Evolutionary conservation across 53 echinoderm and acorn worm genomes (phyloP).

Genomic region (Hippasteria phrygiana): DNA sequence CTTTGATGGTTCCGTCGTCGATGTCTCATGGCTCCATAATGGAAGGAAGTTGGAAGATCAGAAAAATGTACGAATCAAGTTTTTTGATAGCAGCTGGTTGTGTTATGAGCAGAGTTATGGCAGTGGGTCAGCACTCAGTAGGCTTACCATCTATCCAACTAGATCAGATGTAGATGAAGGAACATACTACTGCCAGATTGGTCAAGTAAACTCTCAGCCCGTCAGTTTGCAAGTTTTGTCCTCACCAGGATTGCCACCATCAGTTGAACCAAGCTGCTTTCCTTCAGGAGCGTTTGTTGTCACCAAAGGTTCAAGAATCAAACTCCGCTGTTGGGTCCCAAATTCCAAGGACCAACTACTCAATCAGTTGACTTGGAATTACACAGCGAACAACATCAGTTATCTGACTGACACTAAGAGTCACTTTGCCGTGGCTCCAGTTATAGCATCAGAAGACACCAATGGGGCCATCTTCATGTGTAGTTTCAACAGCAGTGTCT

Average conservation of each 20-base stretch:
- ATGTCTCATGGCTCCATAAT: not conserved
- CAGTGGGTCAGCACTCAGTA: slow-evolving; percentile 28
- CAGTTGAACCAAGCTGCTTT: not conserved
- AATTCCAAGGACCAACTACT: not conserved
- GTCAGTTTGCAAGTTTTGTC: not conserved
- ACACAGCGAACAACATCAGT: not conserved
- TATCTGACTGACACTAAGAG: not conserved
- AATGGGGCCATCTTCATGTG: slow-evolving; percentile 29
- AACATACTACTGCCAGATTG: slow-evolving; percentile 4
- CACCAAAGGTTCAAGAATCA: slow-evolving; percentile 12
- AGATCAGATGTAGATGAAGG: not conserved
- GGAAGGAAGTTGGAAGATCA: slow-evolving; percentile 3
- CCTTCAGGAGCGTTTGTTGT: slow-evolving; percentile 14
- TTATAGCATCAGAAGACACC: slow-evolving; percentile 10
- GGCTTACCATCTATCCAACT: slow-evolving; percentile 24
- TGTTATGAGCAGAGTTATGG: slow-evolving; percentile 9
- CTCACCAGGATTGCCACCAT: not conserved
- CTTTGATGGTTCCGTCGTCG: not conserved
- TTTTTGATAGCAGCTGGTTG: not conserved
- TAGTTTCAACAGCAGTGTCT: not conserved
- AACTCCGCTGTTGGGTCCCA: slow-evolving; percentile 10
- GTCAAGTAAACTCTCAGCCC: not conserved
- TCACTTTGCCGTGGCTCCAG: slow-evolving; percentile 4
- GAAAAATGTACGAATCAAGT: slow-evolving; percentile 12
- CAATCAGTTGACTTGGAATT: slow-evolving; percentile 12